phyloP scores from a whole-genome alignment of 2,888 invertebrate genomes.

The Drosophila gaucha region DNA sequence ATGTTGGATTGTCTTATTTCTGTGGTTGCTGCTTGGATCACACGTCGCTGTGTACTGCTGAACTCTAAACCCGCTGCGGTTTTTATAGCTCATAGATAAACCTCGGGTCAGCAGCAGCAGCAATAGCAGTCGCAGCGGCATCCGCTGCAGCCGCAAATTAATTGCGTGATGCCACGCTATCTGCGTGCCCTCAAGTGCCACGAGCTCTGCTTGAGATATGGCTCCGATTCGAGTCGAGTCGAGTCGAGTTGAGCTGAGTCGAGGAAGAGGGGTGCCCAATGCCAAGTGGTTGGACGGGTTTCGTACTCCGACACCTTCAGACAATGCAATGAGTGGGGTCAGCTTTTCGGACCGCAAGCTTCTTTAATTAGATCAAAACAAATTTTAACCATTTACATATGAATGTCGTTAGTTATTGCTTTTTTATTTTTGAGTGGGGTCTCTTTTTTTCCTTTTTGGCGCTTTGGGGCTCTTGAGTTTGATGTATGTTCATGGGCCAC shows the following conservation, averaged over 20 bases:
- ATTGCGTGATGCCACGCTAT: slow-evolving; percentile 62
- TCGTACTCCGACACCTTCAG: slow-evolving; percentile 36
- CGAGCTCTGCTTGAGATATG: slow-evolving; percentile 17
- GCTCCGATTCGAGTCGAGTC: neutral
- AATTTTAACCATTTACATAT: slow-evolving; percentile 56
- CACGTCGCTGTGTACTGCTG: slow-evolving; percentile 66
- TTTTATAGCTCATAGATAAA: slow-evolving; percentile 64
- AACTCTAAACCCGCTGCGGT: slow-evolving; percentile 49
- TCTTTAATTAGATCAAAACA: slow-evolving; percentile 74
- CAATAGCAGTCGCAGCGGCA: slow-evolving; percentile 30
- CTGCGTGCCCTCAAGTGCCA: slow-evolving; percentile 55
- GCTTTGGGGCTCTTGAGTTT: slow-evolving; percentile 24
- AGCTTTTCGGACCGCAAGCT: slow-evolving; percentile 37
- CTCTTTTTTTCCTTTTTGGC: slow-evolving; percentile 1
- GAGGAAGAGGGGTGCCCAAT: slow-evolving; percentile 50
- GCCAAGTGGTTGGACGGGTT: slow-evolving; percentile 73
- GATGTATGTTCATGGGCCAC: slow-evolving; percentile 70
- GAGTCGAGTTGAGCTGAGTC: neutral
- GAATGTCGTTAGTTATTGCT: slow-evolving; percentile 46
- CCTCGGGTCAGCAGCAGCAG: slow-evolving; percentile 49
- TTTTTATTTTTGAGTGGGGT: slow-evolving; percentile 5
- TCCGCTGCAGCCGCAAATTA: slow-evolving; percentile 55
- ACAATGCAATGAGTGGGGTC: slow-evolving; percentile 50
- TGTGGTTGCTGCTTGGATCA: slow-evolving; percentile 59
- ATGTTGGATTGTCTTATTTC: slow-evolving; percentile 34